Evolutionary conservation across 2,113 vertebrate species (phyloP), one percentile per base, ranked within the genome.

Genomic region (Ptilonorhynchus violaceus): DNA sequence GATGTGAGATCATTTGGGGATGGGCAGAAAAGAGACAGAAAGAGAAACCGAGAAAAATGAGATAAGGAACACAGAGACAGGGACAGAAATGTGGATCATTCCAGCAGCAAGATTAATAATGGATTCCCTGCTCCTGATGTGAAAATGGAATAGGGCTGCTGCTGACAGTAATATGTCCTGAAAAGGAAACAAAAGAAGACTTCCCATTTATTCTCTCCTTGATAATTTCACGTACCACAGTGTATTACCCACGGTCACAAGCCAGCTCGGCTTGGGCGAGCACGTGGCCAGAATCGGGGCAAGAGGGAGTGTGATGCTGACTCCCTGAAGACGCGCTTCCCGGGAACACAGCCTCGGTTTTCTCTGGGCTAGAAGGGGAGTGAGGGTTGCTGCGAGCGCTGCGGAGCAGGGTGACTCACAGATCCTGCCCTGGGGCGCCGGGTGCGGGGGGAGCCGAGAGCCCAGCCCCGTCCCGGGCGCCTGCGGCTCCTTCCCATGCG

Each of bases 251-350:
- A 2, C 1, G 6, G 37, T 15, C 44, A 8, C 35, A 37, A 12
- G 28, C 4, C 42, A 42, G 66, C 50, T 53, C 2, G 0, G 46
- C 44, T 25, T 2, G 1, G 52, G 9, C 2, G 42, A 30, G 46
- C 18, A 5, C 5, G 1, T 1, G n/a, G 31, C 47, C 66, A 8
- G 2, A 44, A 8, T 1, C 1, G 0, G 23, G 68, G 69, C 6
- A 4, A 31, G 37, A 11, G 7, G 24, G 24, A 4, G 5, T 6
- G 20, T 3, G 39, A 16, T 5, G 4, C 23, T 15, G 8, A 9
- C 16, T 41, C 47, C 42, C 24, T 47, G 59, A 1, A 24, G 59
- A 18, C 0, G 0, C 1, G 12, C 23, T 75, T 62, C 24, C 49
- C 67, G 47, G 49, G 41, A 39, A 2, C 24, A 16, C 56, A 33